Evolutionary conservation across 2,113 vertebrate genomes (phyloP).

Genomic region (Toxotes jaculatrix): DNA sequence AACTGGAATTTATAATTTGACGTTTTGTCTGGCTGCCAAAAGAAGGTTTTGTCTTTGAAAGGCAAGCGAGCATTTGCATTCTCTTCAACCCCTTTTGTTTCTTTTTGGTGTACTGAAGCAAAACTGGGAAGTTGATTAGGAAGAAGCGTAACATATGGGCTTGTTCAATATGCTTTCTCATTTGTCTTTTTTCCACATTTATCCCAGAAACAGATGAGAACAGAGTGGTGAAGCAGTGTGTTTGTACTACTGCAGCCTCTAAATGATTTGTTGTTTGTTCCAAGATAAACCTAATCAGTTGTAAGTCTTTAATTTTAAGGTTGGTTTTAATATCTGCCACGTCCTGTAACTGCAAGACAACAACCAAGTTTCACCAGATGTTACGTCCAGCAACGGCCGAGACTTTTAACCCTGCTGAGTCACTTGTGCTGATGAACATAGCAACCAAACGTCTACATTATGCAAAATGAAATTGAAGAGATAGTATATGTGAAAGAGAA

Average conservation of each 20-base stretch:
- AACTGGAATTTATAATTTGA: not conserved
- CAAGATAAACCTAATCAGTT: not conserved
- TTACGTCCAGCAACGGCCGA: too few species aligned
- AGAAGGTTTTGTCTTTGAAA: not conserved
- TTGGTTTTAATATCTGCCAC: not conserved
- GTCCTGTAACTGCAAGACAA: not conserved
- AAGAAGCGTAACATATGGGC: slow-evolving; percentile 26
- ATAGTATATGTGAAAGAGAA: not conserved
- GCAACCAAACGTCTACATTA: not conserved
- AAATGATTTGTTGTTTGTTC: not conserved
- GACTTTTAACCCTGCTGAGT: not conserved
- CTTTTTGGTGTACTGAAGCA: slow-evolving; percentile 5
- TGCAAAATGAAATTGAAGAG: not conserved
- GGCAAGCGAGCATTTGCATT: not conserved
- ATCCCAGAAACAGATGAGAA: slow-evolving; percentile 6
- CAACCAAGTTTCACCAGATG: not conserved
- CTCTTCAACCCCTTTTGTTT: not conserved
- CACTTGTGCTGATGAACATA: not conserved
- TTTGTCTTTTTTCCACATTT: slow-evolving; percentile 22
- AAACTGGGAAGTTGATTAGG: slow-evolving; percentile 20
- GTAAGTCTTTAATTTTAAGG: not conserved
- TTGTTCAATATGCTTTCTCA: slow-evolving; percentile 4
- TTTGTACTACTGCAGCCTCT: not conserved
- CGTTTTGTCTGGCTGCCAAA: slow-evolving; percentile 5
- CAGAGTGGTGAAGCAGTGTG: not conserved